phyloP scores from a whole-genome alignment of 2,797 vertebrate species.

The Ammospiza maritima region DNA sequence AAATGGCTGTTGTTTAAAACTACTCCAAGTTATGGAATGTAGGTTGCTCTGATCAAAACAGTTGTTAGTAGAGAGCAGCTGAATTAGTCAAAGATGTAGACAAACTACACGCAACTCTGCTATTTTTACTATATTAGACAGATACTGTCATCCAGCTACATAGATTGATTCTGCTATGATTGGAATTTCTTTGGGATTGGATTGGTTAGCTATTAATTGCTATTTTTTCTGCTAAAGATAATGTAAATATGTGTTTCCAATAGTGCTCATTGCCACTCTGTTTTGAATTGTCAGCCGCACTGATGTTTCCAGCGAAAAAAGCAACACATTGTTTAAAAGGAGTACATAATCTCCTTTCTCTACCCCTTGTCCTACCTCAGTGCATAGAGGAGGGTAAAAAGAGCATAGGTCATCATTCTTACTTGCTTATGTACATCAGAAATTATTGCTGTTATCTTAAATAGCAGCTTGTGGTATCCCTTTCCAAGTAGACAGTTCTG shows the following conservation, averaged over 20 bases:
- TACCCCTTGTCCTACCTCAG: neutral
- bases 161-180: neutral
- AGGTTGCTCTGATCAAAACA: neutral
- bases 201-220: neutral
- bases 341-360: neutral
- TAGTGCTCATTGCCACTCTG: neutral
- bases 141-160: neutral
- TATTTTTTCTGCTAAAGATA: neutral
- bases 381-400: neutral
- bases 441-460: constrained; percentile 54
- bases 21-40: neutral
- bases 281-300: neutral
- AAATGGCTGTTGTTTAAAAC: neutral
- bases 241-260: neutral
- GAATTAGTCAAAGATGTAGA: neutral
- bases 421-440: constrained; percentile 23
- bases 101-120: neutral
- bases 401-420: constrained; percentile 6
- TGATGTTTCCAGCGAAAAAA: neutral
- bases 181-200: neutral
- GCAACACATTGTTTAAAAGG: neutral
- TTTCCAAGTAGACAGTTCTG: constrained; percentile 1
- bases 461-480: constrained; percentile 40
- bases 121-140: neutral
- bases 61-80: neutral